phyloP scores from a whole-genome alignment of 1,140 invertebrate species.

The Plutomurus gul region DNA sequence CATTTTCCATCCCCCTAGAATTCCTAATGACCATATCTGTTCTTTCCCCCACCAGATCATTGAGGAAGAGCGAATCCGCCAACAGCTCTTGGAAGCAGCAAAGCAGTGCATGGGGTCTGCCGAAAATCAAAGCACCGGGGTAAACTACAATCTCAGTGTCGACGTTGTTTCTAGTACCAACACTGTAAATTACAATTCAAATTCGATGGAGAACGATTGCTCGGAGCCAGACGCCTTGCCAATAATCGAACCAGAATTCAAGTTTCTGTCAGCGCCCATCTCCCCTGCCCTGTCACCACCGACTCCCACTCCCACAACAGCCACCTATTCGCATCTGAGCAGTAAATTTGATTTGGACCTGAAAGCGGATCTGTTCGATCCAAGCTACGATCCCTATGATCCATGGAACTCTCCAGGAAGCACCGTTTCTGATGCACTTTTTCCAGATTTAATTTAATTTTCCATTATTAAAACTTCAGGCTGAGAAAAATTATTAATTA shows the following conservation, averaged over 20 bases:
- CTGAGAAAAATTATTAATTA: background rate
- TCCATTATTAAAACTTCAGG: background rate
- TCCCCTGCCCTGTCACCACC: background rate
- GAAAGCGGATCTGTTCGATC: constrained; percentile 18
- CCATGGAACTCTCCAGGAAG: background rate
- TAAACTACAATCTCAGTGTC: background rate
- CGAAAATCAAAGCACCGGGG: background rate
- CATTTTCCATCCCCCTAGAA: background rate
- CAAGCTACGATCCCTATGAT: constrained; percentile 1
- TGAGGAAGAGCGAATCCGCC: constrained; percentile 1
- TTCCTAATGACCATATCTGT: too few species aligned
- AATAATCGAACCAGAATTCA: constrained; percentile 28
- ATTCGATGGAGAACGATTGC: background rate
- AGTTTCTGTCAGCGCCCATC: constrained; percentile 13
- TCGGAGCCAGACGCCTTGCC: constrained; percentile 22
- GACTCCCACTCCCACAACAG: background rate
- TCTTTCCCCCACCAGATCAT: background rate
- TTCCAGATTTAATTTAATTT: constrained; percentile 36
- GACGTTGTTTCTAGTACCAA: background rate
- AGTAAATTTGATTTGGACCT: constrained; percentile 4
- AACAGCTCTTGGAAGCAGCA: constrained; percentile 5
- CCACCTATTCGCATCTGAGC: background rate
- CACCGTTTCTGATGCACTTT: constrained; percentile 11
- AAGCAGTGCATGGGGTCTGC: background rate
- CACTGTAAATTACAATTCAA: background rate